Evolutionary conservation across 2,113 vertebrate species (phyloP).

Genomic region (Acanthochromis polyacanthus): DNA sequence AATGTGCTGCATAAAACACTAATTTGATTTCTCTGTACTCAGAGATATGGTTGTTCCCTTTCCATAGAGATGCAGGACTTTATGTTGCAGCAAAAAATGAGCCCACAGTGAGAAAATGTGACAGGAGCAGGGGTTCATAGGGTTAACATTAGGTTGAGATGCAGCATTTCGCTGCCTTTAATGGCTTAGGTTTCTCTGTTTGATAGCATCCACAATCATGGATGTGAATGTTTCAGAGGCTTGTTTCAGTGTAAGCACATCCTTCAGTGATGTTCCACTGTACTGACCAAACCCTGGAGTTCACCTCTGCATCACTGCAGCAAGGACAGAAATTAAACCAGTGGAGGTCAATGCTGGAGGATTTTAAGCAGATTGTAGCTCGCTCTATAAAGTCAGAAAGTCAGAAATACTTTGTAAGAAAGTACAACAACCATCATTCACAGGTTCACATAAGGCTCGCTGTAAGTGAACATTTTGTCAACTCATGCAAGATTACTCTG

Average conservation of each 20-base stretch:
- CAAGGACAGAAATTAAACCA: no score
- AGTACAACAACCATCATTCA: neutral
- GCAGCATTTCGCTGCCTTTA: no score
- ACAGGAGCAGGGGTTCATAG: no score
- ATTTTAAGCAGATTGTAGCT: neutral
- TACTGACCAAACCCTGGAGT: neutral
- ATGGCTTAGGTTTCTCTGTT: no score
- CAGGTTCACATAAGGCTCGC: neutral
- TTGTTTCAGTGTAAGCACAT: neutral
- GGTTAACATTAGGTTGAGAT: no score
- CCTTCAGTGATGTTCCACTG: neutral
- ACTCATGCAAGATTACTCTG: neutral
- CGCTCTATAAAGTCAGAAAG: neutral
- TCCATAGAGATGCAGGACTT: no score
- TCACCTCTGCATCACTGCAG: constrained; percentile 3
- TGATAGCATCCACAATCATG: neutral
- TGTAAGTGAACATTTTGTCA: neutral
- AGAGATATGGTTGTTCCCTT: no score
- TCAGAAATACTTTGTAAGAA: neutral
- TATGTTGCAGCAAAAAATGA: no score
- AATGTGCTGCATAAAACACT: no score
- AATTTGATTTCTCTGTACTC: no score
- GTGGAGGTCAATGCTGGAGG: neutral
- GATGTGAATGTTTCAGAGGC: neutral
- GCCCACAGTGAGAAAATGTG: no score